These are phyloP conservation scores for Oligia strigilis DNA, from an alignment of 2,888 invertebrate genomes.

Conservation along the genomic window DNA sequence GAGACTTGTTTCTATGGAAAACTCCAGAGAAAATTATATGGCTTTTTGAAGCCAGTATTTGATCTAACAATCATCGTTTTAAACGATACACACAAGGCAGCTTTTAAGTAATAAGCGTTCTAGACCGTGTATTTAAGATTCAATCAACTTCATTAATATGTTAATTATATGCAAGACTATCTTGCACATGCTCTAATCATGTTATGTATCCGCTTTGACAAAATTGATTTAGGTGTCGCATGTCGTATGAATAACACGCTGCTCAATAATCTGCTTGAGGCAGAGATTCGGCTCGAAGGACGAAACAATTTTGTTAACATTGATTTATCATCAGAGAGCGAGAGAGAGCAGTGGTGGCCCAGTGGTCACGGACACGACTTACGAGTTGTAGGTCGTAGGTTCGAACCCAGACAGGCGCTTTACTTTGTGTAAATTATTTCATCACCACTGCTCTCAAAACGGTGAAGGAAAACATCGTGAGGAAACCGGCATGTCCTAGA, in stretches of 20 bases:
- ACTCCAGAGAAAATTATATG: too few species aligned
- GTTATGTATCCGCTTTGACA: slow-evolving; percentile 10
- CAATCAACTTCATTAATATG: slow-evolving; percentile 23
- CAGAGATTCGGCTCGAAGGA: slow-evolving; percentile 10
- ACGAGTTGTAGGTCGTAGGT: too few species aligned
- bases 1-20: not conserved
- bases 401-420: too few species aligned
- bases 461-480: too few species aligned
- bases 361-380: too few species aligned
- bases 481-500: too few species aligned
- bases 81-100: not conserved
- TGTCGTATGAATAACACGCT: slow-evolving; percentile 2
- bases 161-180: slow-evolving; percentile 7
- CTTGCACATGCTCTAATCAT: slow-evolving; percentile 3
- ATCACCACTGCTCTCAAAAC: too few species aligned
- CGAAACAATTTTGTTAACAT: not conserved
- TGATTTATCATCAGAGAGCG: too few species aligned
- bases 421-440: too few species aligned
- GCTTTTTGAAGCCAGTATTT: not conserved
- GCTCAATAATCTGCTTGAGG: not conserved
- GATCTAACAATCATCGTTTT: not conserved
- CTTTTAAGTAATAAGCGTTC: not conserved
- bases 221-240: not conserved
- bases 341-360: too few species aligned
- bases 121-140: not conserved